A percentile compares a stretch with the other conserved stretches of the same genome.
Conservation (phyloP, 2,888 invertebrate genomes). For the Norana najaformis region DNA sequence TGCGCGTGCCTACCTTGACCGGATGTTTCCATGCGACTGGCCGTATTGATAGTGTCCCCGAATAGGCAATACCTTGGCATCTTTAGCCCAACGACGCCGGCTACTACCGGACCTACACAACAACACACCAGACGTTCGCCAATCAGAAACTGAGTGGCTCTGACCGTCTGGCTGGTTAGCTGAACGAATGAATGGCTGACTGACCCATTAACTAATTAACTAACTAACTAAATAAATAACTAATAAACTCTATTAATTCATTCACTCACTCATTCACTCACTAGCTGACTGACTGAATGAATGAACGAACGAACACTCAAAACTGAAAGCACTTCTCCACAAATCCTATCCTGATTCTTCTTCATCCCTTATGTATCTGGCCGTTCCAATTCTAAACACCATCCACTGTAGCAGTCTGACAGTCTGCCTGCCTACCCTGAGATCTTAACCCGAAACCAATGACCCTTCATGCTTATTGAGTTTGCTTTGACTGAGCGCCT, state of each 20-base stretch:
- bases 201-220: not conserved
- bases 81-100: slow-evolving; percentile 32
- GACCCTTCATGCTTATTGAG: too few species aligned
- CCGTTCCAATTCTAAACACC: too few species aligned
- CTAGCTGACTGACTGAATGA: not conserved
- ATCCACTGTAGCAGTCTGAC: too few species aligned
- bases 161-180: too few species aligned
- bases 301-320: too few species aligned
- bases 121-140: not conserved
- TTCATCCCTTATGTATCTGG: too few species aligned
- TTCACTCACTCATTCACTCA: not conserved
- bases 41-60: slow-evolving; percentile 35
- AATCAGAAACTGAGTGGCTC: not conserved
- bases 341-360: too few species aligned
- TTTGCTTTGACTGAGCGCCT: too few species aligned
- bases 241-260: not conserved
- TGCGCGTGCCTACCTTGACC: slow-evolving; percentile 28
- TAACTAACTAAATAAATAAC: not conserved
- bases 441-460: too few species aligned
- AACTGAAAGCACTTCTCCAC: too few species aligned
- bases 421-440: too few species aligned
- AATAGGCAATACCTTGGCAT: slow-evolving; percentile 35
- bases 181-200: not conserved
- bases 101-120: slow-evolving; percentile 31
- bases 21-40: slow-evolving; percentile 32